Percentiles rank a stretch among this genome's conserved stretches.
These are phyloP conservation scores for Zaprionus vittiger DNA, from an alignment of 1,140 invertebrate species.

Conservation along the genomic window DNA sequence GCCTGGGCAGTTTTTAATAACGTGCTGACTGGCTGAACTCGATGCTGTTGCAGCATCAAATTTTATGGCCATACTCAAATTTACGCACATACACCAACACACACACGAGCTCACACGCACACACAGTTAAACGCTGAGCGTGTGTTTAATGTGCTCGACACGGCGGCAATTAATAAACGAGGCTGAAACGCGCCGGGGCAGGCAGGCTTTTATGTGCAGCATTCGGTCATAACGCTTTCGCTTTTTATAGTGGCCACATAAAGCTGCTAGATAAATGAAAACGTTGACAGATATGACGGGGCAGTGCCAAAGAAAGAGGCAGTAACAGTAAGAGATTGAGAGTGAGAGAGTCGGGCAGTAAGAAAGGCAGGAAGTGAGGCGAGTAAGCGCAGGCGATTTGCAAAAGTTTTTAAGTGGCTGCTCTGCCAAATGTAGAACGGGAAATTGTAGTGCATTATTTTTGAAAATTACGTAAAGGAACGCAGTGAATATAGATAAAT, in stretches of 20 bases:
- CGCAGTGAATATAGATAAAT: neutral
- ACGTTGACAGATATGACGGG: conserved; percentile 1
- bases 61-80: conserved; percentile 68
- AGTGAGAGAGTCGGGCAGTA: neutral
- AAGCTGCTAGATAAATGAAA: conserved; percentile 54
- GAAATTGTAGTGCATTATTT: conserved; percentile 6
- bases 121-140: conserved; percentile 22
- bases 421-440: conserved; percentile 3
- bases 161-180: conserved; percentile 67
- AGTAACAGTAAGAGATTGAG: neutral
- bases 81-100: conserved; percentile 32
- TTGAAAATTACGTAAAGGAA: neutral
- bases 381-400: neutral
- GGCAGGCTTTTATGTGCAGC: conserved; percentile 47
- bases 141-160: conserved; percentile 53
- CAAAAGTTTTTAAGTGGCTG: conserved; percentile 18
- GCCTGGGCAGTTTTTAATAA: conserved; percentile 67
- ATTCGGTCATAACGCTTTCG: conserved; percentile 52
- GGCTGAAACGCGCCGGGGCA: conserved; percentile 38
- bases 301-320: neutral
- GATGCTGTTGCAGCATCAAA: conserved; percentile 61
- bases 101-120: neutral
- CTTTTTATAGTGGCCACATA: conserved; percentile 67
- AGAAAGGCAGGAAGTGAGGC: neutral
- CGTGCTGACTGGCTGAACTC: conserved; percentile 32